These are phyloP conservation scores for Nemotelus nigrinus DNA, from an alignment of 2,888 invertebrate genomes.

Conservation along the genomic window DNA sequence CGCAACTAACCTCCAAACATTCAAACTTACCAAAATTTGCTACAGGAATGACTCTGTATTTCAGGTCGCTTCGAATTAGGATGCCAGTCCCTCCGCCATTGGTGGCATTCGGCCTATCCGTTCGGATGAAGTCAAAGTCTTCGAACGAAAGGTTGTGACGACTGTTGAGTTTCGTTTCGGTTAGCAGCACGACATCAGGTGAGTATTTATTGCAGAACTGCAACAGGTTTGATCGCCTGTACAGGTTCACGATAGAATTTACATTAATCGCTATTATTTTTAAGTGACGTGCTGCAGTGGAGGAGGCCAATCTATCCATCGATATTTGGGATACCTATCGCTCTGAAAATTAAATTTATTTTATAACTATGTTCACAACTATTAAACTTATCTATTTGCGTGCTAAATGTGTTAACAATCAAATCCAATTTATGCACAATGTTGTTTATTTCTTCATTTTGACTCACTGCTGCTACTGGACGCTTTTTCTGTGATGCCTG, in stretches of 20 bases:
- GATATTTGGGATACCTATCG: too few species aligned
- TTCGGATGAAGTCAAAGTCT: neutral
- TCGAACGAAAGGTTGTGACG: neutral
- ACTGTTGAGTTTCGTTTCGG: neutral
- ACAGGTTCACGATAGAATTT: neutral
- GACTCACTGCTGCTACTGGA: too few species aligned
- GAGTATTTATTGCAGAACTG: neutral
- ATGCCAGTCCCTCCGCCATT: slow-evolving; percentile 1
- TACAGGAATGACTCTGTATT: neutral
- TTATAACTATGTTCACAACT: neutral
- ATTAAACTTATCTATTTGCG: neutral
- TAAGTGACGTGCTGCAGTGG: too few species aligned
- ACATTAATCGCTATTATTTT: neutral
- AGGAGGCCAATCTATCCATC: too few species aligned
- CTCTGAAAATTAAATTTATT: neutral
- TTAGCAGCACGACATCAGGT: slow-evolving; percentile 5
- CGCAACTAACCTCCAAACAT: slow-evolving; percentile 1
- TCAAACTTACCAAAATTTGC: neutral
- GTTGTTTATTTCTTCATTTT: too few species aligned
- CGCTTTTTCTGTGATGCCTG: too few species aligned
- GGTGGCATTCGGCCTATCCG: neutral
- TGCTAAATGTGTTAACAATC: too few species aligned
- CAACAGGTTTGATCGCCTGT: neutral
- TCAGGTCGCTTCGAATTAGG: neutral
- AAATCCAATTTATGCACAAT: too few species aligned